Conservation (phyloP, 1,140 invertebrate species). For the Batillaria attramentaria region DNA sequence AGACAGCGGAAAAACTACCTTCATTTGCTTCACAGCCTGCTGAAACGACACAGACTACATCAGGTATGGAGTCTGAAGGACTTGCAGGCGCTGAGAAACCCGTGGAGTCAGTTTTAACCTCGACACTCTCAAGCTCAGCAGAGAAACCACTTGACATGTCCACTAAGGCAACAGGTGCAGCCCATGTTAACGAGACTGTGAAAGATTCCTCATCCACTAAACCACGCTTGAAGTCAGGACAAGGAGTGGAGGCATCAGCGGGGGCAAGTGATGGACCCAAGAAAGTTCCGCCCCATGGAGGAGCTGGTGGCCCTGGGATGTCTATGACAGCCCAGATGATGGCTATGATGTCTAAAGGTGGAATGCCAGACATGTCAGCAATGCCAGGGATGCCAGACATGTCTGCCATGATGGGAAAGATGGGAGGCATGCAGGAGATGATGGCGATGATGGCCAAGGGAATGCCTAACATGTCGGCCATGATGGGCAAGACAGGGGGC, state of each 20-base stretch:
- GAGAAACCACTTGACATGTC: too few species aligned
- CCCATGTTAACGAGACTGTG: too few species aligned
- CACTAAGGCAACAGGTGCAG: too few species aligned
- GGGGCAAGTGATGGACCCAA: neutral
- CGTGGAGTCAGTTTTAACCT: too few species aligned
- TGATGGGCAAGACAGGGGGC: slow-evolving; percentile 22
- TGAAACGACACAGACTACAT: too few species aligned
- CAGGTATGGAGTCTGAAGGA: too few species aligned
- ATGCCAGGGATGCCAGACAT: neutral
- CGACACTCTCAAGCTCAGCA: too few species aligned
- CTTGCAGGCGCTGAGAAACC: too few species aligned
- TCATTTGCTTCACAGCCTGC: too few species aligned
- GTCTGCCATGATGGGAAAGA: neutral
- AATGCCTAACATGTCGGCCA: slow-evolving; percentile 21
- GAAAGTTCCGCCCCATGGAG: neutral
- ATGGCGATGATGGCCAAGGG: slow-evolving; percentile 25
- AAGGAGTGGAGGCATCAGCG: too few species aligned
- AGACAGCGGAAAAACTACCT: too few species aligned
- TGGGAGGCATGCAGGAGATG: slow-evolving; percentile 29
- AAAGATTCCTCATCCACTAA: neutral
- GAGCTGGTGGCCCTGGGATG: neutral
- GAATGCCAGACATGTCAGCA: neutral
- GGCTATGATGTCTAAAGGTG: neutral
- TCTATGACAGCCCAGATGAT: neutral
- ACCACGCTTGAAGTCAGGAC: too few species aligned